Base-by-base conservation (phyloP, 2,888 invertebrate species). In the Seira musarum region DNA sequence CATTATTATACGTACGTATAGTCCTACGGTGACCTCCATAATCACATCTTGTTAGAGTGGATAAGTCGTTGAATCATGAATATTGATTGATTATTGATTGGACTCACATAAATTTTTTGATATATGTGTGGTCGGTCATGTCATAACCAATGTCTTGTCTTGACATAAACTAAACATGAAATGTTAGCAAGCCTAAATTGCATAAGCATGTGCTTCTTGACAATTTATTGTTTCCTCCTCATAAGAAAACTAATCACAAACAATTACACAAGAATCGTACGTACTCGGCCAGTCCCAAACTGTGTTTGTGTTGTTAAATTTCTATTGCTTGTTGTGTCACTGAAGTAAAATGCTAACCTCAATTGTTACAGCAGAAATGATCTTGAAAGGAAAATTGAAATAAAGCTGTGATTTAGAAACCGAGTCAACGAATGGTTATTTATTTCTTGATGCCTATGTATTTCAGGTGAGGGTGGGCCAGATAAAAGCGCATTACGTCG, bases 11-110 rank as follows among this genome's bases (percentile, higher is more conserved):
- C 2, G 30, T 30, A 30, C 8, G 30, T 30, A 30, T n/a, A 49
- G 40, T 40, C 13, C n/a, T n/a, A n/a, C n/a, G 3, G 49, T n/a
- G 17, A 49, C 49, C 49, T 49, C 49, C 49, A 49, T 49, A n/a
- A 49, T 49, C 49, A 49, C 49, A 13, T 49, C 49, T 49, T 49
- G 17, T 49, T 49, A 49, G 49, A 49, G 17, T 49, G 49, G 49
- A 49, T 49, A 15, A 13, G 49, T 49, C 3, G 13, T 49, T 49
- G 49, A 49, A 2, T 49, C 49, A 49, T 49, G 49, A 49, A 49
- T 49, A 49, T 49, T 49, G 49, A 49, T 49, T 49, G 49, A 49
- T 49, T 49, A 49, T 49, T 49, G 49, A 49, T 49, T 49, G 49
- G 49, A 49, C 49, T 49, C 49, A 49, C 17, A 49, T 30, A 49